These are phyloP conservation scores for Manis pentadactyla DNA, from an alignment of 2,797 vertebrate species.

Conservation along the genomic window DNA sequence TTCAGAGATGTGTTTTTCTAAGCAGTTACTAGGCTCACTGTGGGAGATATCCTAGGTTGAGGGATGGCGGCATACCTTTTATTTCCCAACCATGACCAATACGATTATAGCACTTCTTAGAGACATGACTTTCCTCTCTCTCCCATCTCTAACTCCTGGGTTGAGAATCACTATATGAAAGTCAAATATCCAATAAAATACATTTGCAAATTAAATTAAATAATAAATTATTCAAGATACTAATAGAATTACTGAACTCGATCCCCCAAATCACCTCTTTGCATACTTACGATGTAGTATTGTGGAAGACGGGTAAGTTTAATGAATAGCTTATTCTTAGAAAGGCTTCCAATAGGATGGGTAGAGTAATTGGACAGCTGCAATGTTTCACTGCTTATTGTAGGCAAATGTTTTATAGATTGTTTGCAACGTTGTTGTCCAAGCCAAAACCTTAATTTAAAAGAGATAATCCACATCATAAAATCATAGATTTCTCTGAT, in stretches of 20 bases:
- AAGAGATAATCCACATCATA: slow-evolving; percentile 62
- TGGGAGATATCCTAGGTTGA: background rate
- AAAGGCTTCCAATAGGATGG: slow-evolving; percentile 95
- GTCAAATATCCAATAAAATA: slow-evolving; percentile 54
- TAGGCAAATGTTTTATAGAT: slow-evolving; percentile 98
- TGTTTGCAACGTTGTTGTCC: slow-evolving; percentile 98
- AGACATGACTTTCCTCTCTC: background rate
- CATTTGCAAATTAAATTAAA: slow-evolving; percentile 45
- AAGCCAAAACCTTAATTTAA: slow-evolving; percentile 96
- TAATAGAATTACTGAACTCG: slow-evolving; percentile 24
- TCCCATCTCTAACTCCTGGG: background rate
- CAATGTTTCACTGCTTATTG: slow-evolving; percentile 94
- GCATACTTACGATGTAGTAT: slow-evolving; percentile 96
- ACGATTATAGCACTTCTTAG: background rate
- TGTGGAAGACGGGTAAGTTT: slow-evolving; percentile 98
- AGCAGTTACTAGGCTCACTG: slow-evolving; percentile 43
- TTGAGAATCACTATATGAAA: slow-evolving; percentile 46
- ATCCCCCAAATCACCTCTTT: slow-evolving; percentile 55
- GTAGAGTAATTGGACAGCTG: slow-evolving; percentile 94
- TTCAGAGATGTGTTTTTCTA: background rate
- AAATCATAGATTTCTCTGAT: slow-evolving; percentile 50
- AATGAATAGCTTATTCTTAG: slow-evolving; percentile 97
- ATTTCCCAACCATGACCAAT: background rate
- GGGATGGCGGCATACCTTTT: background rate
- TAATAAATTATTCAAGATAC: slow-evolving; percentile 39